Evolutionary conservation across 2,888 invertebrate species (phyloP).

Genomic region (Parnassius orleans): DNA sequence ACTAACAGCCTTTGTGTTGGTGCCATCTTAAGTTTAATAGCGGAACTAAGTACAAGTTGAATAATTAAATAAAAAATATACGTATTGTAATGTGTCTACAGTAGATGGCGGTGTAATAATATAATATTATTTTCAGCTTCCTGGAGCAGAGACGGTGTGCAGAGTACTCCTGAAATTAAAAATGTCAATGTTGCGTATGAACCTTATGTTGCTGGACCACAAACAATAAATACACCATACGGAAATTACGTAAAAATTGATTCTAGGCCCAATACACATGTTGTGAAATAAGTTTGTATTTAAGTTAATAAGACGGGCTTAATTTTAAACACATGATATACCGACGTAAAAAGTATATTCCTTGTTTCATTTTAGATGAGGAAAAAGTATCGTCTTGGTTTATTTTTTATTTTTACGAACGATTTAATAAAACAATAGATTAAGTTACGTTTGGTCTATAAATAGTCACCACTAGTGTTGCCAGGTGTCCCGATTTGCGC

Average conservation of each 20-base stretch:
- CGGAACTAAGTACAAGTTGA: conserved; percentile 9
- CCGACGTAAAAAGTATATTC: too few species aligned
- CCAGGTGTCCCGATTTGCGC: too few species aligned
- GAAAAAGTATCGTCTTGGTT: too few species aligned
- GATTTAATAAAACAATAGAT: too few species aligned
- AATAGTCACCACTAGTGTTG: too few species aligned
- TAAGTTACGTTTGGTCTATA: too few species aligned
- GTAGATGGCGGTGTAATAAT: conserved; percentile 39
- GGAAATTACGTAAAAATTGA: conserved; percentile 58
- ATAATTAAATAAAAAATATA: background rate
- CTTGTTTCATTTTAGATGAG: too few species aligned
- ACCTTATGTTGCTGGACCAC: conserved; percentile 55
- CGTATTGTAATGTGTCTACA: conserved; percentile 1
- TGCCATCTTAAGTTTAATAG: conserved; percentile 32
- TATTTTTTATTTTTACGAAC: too few species aligned
- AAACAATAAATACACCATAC: conserved; percentile 66
- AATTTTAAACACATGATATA: too few species aligned
- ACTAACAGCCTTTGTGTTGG: background rate
- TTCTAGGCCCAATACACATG: conserved; percentile 14
- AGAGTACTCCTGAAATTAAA: conserved; percentile 37
- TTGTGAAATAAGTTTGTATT: too few species aligned
- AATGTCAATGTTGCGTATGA: conserved; percentile 45
- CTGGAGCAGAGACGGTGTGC: conserved; percentile 59
- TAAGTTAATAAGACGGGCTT: too few species aligned
- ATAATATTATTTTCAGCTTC: conserved; percentile 43